Base-by-base conservation (phyloP, 2,797 vertebrate genomes). In the Eleutherodactylus coqui region DNA sequence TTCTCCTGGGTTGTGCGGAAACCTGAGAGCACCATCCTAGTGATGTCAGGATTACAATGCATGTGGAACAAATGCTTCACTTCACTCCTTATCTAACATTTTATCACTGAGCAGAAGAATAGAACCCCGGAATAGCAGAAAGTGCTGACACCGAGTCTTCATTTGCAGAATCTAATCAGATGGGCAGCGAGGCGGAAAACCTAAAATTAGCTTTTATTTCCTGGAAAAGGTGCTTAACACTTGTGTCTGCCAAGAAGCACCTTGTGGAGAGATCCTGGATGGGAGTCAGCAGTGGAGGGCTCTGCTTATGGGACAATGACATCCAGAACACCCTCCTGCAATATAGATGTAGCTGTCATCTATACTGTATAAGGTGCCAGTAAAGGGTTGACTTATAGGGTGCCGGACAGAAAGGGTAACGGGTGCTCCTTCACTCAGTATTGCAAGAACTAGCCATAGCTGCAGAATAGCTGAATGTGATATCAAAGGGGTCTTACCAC, bases 201-300 rank as follows among this genome's bases (percentile, higher is more conserved):
- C 70, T 89, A 85, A 89, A 92, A 91, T 89, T 90, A 92, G 90
- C 88, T 85, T 82, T 90, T 78, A 69, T 86, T 90, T 91, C 85
- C 81, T 87, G 85, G 85, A 87, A 87, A 83, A 87, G 85, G 81
- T 83, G 27, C 75, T 79, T 79, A 83, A 77, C 21, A n/a, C n/a
- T 73, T 49, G 32, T 69, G 29, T 60, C 45, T 87, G 73, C 85
- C 85, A 87, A 83, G 80, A 87, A 83, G 80, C 38, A 45, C 62
- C 53, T 82, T 60, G 49, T 72, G 76, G 47, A 72, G 45, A 62
- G 73, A 78, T 34, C 49, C 60, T 5, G 27, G 72, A 41, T 24
- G 72, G 19, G 32, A 36, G 73, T 10, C 78, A 8, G 70, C n/a
- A n/a, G n/a, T n/a, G n/a, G n/a, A 11, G 21, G 36, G 36, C 14